Evolutionary conservation across 2,113 vertebrate genomes (phyloP).

Genomic region (Mixornis gularis): DNA sequence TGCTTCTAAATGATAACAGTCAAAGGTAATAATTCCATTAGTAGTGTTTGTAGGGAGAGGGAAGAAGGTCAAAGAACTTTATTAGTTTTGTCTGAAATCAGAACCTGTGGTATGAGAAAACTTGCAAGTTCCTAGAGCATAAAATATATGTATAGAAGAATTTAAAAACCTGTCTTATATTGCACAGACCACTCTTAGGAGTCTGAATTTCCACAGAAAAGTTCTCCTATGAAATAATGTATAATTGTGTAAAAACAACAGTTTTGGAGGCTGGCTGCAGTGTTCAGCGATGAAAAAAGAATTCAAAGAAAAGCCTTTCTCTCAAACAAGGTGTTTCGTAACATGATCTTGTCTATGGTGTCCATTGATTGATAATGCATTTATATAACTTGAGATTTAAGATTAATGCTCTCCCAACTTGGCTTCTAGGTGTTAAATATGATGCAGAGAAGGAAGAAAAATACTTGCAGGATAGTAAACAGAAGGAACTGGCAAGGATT

Average conservation of each 20-base stretch:
- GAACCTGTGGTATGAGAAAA: not conserved
- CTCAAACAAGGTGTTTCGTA: not conserved
- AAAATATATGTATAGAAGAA: not conserved
- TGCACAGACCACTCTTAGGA: not conserved
- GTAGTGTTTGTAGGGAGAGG: not conserved
- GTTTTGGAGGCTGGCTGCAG: not conserved
- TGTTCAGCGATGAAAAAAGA: not conserved
- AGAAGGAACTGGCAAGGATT: conserved; percentile 88
- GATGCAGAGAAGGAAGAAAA: conserved; percentile 92
- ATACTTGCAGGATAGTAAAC: conserved; percentile 87
- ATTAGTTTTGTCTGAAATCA: not conserved
- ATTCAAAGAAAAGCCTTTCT: not conserved
- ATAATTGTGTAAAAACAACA: not conserved
- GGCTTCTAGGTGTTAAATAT: conserved; percentile 83
- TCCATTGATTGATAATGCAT: not conserved
- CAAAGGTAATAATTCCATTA: not conserved
- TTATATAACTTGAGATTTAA: not conserved
- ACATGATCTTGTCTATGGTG: not conserved
- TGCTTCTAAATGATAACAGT: not conserved
- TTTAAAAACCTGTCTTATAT: not conserved
- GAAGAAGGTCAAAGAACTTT: not conserved
- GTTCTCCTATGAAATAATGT: not conserved
- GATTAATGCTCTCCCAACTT: not conserved
- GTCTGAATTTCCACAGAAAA: accelerated
- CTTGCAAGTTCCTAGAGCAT: not conserved